A percentile compares a stretch with the other conserved stretches of the same genome.
Conservation (phyloP, 2,888 invertebrate genomes). For the Aleiodes alternator region DNA sequence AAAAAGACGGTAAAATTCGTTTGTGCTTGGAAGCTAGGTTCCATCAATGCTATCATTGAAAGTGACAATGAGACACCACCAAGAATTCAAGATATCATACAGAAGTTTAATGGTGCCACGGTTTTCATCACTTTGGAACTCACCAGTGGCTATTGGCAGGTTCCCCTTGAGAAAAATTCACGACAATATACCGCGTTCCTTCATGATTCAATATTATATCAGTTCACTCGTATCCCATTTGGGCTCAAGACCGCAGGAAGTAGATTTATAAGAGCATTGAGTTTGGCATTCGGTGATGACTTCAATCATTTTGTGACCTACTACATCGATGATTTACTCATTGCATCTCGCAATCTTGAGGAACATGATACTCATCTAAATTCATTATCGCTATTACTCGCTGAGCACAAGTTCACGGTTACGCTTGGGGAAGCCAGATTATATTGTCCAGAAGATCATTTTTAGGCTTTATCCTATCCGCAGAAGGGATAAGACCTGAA, state of each 20-base stretch:
- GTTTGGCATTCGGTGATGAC: background rate
- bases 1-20: constrained; percentile 62
- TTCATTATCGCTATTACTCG: constrained; percentile 47
- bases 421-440: constrained; percentile 57
- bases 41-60: constrained; percentile 61
- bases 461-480: constrained; percentile 49
- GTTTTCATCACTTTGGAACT: constrained; percentile 54
- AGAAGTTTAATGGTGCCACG: constrained; percentile 48
- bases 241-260: constrained; percentile 61
- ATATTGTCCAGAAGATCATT: constrained; percentile 51
- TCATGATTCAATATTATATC: constrained; percentile 48
- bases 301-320: constrained; percentile 2
- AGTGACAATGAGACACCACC: constrained; percentile 60
- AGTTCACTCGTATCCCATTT: constrained; percentile 60
- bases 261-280: constrained; percentile 53
- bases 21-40: constrained; percentile 65
- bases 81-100: constrained; percentile 52
- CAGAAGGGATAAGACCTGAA: constrained; percentile 44
- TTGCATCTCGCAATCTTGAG: constrained; percentile 53
- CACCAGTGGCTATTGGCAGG: constrained; percentile 54
- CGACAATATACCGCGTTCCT: constrained; percentile 52
- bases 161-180: constrained; percentile 42
- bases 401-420: constrained; percentile 46
- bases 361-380: constrained; percentile 53
- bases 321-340: constrained; percentile 43